Conservation (phyloP, 2,888 invertebrate species). For the Erannis defoliaria region DNA sequence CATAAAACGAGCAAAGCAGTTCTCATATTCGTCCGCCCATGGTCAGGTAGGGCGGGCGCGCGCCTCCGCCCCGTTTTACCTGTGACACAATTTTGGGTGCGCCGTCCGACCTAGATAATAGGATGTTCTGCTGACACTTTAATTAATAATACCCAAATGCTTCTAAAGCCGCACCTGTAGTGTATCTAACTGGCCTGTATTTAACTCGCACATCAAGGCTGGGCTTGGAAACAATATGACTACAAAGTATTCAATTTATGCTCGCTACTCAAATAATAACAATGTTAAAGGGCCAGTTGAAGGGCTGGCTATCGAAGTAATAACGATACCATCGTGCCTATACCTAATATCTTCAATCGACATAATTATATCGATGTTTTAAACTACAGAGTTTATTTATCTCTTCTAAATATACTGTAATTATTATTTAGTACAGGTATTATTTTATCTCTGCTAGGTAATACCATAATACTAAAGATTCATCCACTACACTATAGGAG, state of each 20-base stretch:
- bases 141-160: conserved; percentile 58
- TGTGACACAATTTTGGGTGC: conserved; percentile 56
- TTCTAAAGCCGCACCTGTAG: conserved; percentile 48
- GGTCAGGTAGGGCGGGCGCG: conserved; percentile 16
- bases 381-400: neutral
- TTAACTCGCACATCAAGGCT: conserved; percentile 10
- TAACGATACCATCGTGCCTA: too few species aligned
- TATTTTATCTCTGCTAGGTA: too few species aligned
- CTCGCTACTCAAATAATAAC: neutral
- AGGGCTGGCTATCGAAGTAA: neutral
- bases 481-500: too few species aligned
- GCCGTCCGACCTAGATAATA: conserved; percentile 73
- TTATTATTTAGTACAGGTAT: too few species aligned
- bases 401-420: too few species aligned
- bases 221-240: neutral
- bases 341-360: too few species aligned
- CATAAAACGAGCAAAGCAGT: neutral
- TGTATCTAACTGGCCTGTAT: conserved; percentile 5
- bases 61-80: conserved; percentile 29
- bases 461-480: too few species aligned
- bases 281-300: neutral
- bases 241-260: conserved; percentile 1
- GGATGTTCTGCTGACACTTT: conserved; percentile 59
- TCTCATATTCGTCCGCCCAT: conserved; percentile 12
- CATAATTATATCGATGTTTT: neutral